Conservation (phyloP, 2,113 vertebrate species). For the Microtus richardsoni region DNA sequence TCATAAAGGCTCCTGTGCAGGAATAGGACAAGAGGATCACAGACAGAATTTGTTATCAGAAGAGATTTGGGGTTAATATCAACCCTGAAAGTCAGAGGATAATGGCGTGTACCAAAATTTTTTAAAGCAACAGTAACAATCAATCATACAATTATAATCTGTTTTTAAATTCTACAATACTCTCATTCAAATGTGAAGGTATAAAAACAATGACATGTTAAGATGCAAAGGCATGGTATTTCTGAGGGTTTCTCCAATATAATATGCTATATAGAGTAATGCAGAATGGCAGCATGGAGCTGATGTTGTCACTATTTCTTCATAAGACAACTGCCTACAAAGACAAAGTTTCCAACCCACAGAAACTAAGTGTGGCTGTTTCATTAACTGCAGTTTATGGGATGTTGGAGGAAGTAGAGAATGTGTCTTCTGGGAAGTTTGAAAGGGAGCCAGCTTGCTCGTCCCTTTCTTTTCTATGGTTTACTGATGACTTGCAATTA, state of each 20-base stretch:
- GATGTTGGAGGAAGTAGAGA: background rate
- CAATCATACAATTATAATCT: background rate
- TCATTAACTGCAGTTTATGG: background rate
- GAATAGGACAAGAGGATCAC: background rate
- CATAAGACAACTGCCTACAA: background rate
- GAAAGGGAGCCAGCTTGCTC: background rate
- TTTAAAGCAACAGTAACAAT: background rate
- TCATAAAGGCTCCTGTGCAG: background rate
- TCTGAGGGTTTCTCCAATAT: background rate
- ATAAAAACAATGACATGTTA: slow-evolving; percentile 39
- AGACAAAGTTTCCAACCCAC: background rate
- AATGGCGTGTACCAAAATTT: slow-evolving; percentile 23
- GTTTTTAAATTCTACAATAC: background rate
- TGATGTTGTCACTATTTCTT: background rate
- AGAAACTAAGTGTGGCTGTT: background rate
- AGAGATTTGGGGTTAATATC: background rate
- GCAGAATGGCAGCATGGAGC: background rate
- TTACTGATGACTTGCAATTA: background rate
- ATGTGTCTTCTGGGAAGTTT: background rate
- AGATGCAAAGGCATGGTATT: background rate
- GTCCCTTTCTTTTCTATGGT: background rate
- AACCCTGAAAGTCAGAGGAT: background rate
- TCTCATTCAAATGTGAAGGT: background rate
- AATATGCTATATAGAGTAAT: background rate
- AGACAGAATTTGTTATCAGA: background rate